A percentile compares a stretch with the other conserved stretches of the same genome.
These are phyloP conservation scores for Andrena bicolor DNA, from an alignment of 2,888 invertebrate species.

Conservation along the genomic window DNA sequence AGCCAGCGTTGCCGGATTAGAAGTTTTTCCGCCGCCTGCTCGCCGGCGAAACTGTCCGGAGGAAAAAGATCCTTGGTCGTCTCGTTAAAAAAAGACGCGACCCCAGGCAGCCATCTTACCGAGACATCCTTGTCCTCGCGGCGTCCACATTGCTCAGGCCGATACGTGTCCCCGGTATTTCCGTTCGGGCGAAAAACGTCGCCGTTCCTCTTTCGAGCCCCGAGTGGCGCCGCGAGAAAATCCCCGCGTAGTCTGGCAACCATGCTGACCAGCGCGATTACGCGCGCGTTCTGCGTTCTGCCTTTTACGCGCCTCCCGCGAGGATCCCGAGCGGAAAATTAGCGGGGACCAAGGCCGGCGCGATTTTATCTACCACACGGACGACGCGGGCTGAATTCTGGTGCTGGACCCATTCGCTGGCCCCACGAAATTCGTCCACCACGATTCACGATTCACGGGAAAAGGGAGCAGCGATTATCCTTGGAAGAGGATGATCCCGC, in stretches of 20 bases:
- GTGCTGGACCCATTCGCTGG: neutral
- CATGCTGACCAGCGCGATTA: constrained; percentile 23
- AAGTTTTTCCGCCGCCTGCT: constrained; percentile 66
- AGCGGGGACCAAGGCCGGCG: constrained; percentile 1
- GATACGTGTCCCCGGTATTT: constrained; percentile 43
- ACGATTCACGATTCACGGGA: neutral
- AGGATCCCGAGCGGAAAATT: constrained; percentile 7
- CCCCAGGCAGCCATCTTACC: neutral
- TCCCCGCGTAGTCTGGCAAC: constrained; percentile 48
- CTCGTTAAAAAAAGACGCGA: constrained; percentile 48
- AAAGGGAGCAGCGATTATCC: constrained; percentile 10
- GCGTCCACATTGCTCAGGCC: constrained; percentile 29
- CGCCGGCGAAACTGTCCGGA: constrained; percentile 41
- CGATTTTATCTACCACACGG: neutral
- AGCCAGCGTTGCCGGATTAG: constrained; percentile 72
- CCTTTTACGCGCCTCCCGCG: constrained; percentile 12
- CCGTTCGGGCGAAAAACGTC: constrained; percentile 33
- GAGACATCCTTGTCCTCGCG: constrained; percentile 4
- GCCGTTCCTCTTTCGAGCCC: neutral
- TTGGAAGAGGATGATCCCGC: neutral
- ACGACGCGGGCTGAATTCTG: neutral
- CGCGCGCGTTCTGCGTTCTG: constrained; percentile 20
- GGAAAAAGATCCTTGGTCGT: constrained; percentile 1
- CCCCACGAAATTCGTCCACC: neutral
- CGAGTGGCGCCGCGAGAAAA: constrained; percentile 31